Evolutionary conservation across 2,888 invertebrate species (phyloP), one percentile per base, ranked within the genome.

Genomic region (Candidula unifasciata): DNA sequence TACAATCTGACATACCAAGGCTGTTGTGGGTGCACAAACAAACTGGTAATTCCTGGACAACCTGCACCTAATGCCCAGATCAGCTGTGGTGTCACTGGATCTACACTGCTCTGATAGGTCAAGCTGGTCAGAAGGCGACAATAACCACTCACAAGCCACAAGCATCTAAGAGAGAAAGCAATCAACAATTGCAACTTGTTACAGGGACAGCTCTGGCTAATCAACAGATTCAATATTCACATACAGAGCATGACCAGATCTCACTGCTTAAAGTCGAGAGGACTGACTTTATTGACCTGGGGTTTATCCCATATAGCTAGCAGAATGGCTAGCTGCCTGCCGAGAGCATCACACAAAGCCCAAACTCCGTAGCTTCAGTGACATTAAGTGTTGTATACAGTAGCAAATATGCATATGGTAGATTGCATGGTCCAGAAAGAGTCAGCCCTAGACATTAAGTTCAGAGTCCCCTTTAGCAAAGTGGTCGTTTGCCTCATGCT

Each of bases 51-150:
- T 57, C 91, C 89, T n/a, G 90, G 89, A 88, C 93, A 93, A 2
- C 93, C 93, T 60, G 92, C 92, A 0, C 93, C 93, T 54, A 93
- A 87, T 6, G 92, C 90, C 91, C 92, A 93, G 88, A 93, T 88
- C 74, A 92, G 91, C 86, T 93, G 93, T 27, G 91, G 87, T 21
- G 91, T 91, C 16, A 91, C 83, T 27, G 92, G 92, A 83, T 92
- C 90, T 24, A 87, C 87, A 77, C 90, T 88, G 74, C 91, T 92
- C 66, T 91, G 82, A 86, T 93, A 93, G 30, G 89, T 89, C 83
- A 93, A 88, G 30, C 88, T 87, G 82, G 90, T 85, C 57, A 93
- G 87, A 82, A 90, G 87, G 30, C 91, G 90, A 81, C 92, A 90
- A 87, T 91, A 89, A 83, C 92, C 90, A 84, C 93, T 92, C 2